Evolutionary conservation across 2,113 vertebrate genomes (phyloP), one percentile per base, ranked within the genome.

Genomic region (Chascanopsetta lugubris): DNA sequence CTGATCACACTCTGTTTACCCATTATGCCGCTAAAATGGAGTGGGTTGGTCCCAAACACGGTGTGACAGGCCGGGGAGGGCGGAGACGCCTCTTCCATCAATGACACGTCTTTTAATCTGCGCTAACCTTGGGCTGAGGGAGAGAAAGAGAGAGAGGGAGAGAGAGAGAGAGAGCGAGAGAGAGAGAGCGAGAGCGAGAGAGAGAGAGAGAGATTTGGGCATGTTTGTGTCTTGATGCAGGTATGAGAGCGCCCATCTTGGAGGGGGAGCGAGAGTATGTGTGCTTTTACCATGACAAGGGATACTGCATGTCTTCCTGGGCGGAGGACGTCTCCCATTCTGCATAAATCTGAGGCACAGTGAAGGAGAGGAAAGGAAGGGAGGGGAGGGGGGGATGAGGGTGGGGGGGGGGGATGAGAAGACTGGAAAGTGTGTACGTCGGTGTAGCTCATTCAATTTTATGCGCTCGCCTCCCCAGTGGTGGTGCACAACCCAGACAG

Each of bases 1-100:
- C 83, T 88, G 86, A 90, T 90, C 85, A 79, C 83, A 81, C 80
- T 85, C 81, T 87, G 90, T 91, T 89, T 88, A 87, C 80, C 82
- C 79, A 90, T 86, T 87, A 85, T 75, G 79, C 72, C 42, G 72
- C 77, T 69, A 69, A 90, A 87, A 91, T 88, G 85, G 87, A 89
- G 88, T 90, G 82, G 87, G 82, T 72, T 79, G 86, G 46, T 86
- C 82, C 83, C 74, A 74, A 87, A 88, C 69, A 67, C 64, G 56
- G 61, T 50, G 73, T 80, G 87, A 84, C 88, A 85, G 70, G 58
- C 72, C 25, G 17, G 46, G 34, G 65, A 79, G 54, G 47, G 47
- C 76, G 79, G 71, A 72, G 63, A 76, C 77, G 72, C 63, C 50
- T 69, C 32, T 25, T 90, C 76, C 80, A 77, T 84, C 85, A 86